Percentiles rank a stretch among this genome's conserved stretches.
Evolutionary conservation across 2,888 invertebrate species (phyloP).

Genomic region (Hyppa rectilinea): DNA sequence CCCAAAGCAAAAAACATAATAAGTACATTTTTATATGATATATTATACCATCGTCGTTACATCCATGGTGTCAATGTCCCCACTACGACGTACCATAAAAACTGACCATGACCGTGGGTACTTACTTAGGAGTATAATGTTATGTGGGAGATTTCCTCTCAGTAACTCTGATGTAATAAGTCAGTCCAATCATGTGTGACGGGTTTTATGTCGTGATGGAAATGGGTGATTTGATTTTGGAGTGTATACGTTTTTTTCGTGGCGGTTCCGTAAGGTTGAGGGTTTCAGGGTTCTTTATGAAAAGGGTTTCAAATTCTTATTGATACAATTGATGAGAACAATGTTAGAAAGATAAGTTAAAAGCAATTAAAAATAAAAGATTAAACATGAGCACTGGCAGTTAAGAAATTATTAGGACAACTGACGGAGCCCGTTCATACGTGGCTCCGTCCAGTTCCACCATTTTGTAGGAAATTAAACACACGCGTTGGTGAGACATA

Average conservation of each 20-base stretch:
- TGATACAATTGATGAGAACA: too few species aligned
- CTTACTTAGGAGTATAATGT: constrained; percentile 10
- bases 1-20: constrained; percentile 18
- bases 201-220: constrained; percentile 29
- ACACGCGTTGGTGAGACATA: too few species aligned
- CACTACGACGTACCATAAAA: constrained; percentile 36
- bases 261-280: not conserved
- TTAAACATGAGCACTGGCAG: too few species aligned
- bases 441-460: too few species aligned
- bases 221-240: constrained; percentile 26
- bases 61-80: constrained; percentile 33
- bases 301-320: not conserved
- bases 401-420: too few species aligned
- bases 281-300: not conserved
- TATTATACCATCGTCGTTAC: constrained; percentile 3
- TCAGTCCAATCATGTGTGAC: constrained; percentile 24
- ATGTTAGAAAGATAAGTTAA: too few species aligned
- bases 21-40: too few species aligned
- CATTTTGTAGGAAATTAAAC: too few species aligned
- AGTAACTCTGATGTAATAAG: constrained; percentile 36
- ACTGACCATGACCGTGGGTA: constrained; percentile 44
- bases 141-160: not conserved
- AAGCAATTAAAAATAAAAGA: too few species aligned
- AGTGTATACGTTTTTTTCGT: not conserved
- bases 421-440: too few species aligned